Percentiles rank a stretch among this genome's conserved stretches.
These are phyloP conservation scores for Pycnonotus jocosus DNA, from an alignment of 2,113 vertebrate species.

Conservation along the genomic window DNA sequence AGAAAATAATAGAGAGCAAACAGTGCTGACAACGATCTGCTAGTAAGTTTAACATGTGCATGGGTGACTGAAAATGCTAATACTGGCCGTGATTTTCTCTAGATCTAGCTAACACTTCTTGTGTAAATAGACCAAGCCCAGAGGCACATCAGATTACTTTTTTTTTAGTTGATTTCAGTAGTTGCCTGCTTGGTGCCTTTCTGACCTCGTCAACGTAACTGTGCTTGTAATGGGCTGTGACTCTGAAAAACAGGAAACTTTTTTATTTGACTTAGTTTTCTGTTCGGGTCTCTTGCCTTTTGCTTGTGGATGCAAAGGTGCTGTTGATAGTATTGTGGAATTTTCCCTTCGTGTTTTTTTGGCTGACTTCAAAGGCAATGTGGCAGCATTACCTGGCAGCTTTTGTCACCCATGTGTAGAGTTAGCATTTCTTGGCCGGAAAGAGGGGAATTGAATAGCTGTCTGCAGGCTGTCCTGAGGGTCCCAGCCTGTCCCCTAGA, in stretches of 20 bases:
- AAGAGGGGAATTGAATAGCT: not conserved
- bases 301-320: not conserved
- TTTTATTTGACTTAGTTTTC: not conserved
- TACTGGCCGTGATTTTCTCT: not conserved
- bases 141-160: not conserved
- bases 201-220: not conserved
- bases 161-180: not conserved
- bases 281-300: not conserved
- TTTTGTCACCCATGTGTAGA: not conserved
- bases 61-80: not conserved
- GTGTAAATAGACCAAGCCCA: not conserved
- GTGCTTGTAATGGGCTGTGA: not conserved
- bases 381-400: not conserved
- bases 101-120: not conserved
- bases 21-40: not conserved
- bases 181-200: not conserved
- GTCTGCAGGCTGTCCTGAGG: not conserved
- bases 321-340: not conserved
- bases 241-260: slow-evolving; percentile 36
- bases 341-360: not conserved
- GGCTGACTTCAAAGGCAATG: not conserved
- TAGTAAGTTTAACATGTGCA: not conserved
- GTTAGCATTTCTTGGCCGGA: not conserved
- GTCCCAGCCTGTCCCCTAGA: not conserved
- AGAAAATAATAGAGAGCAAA: not conserved